Evolutionary conservation across 2,888 invertebrate genomes (phyloP).

Genomic region (Pedicia rivosa): DNA sequence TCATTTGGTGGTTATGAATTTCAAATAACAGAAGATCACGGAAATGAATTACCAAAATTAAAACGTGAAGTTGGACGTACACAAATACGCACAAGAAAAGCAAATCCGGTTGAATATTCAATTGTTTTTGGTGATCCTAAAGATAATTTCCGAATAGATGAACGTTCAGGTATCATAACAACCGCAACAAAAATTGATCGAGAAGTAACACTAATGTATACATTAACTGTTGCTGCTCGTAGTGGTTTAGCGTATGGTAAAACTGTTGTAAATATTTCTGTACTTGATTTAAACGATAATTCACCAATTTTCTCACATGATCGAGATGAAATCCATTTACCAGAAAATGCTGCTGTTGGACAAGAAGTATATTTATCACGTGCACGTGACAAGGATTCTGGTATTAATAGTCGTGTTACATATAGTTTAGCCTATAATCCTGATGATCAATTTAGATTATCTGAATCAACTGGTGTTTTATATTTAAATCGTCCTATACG

Average conservation of each 20-base stretch:
- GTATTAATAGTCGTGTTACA: slow-evolving; percentile 70
- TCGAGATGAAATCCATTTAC: slow-evolving; percentile 60
- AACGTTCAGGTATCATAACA: slow-evolving; percentile 58
- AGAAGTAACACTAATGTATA: slow-evolving; percentile 61
- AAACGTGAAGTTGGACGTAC: slow-evolving; percentile 67
- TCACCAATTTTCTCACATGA: slow-evolving; percentile 67
- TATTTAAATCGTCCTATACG: slow-evolving; percentile 68
- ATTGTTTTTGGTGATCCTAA: slow-evolving; percentile 68
- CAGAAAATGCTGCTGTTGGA: slow-evolving; percentile 85
- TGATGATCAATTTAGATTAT: slow-evolving; percentile 67
- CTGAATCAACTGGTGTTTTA: slow-evolving; percentile 74
- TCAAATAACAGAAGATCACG: slow-evolving; percentile 66
- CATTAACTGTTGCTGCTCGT: slow-evolving; percentile 64
- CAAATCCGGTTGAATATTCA: slow-evolving; percentile 41
- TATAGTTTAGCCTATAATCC: slow-evolving; percentile 70
- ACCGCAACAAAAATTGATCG: slow-evolving; percentile 70
- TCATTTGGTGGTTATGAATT: slow-evolving; percentile 65
- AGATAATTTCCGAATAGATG: slow-evolving; percentile 64
- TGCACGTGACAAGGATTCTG: slow-evolving; percentile 76
- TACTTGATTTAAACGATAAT: slow-evolving; percentile 84
- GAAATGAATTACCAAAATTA: slow-evolving; percentile 38
- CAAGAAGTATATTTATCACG: slow-evolving; percentile 81
- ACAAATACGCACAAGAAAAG: slow-evolving; percentile 41
- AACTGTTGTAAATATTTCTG: slow-evolving; percentile 61
- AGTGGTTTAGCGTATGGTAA: slow-evolving; percentile 60